Conservation (phyloP, 2,113 vertebrate species). For the Ibidorhyncha struthersii region DNA sequence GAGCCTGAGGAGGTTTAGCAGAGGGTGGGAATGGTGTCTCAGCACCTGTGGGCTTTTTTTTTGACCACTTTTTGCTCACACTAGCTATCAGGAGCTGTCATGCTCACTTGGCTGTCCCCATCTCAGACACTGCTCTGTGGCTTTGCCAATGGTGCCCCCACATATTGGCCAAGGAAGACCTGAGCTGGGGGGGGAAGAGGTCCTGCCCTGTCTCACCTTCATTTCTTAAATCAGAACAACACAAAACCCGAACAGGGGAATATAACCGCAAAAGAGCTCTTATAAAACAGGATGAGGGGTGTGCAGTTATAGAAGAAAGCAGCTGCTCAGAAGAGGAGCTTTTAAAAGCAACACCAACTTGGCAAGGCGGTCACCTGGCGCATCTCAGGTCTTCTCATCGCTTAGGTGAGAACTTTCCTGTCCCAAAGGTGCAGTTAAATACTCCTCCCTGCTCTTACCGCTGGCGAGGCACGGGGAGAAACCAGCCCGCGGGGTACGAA, state of each 20-base stretch:
- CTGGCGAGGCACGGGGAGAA: fast-evolving
- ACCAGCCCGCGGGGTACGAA: fast-evolving
- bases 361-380: background rate
- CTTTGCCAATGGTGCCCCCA: background rate
- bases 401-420: background rate
- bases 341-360: background rate
- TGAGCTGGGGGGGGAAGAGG: background rate
- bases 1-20: background rate
- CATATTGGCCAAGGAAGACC: background rate
- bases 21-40: background rate
- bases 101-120: fast-evolving
- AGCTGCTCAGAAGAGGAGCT: background rate
- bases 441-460: background rate
- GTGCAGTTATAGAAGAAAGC: background rate
- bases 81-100: background rate
- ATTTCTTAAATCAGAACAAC: background rate
- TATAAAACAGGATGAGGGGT: background rate
- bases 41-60: background rate
- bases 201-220: background rate
- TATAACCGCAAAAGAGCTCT: background rate
- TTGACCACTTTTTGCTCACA: background rate
- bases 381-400: background rate
- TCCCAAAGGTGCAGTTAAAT: background rate
- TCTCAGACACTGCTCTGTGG: background rate
- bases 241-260: background rate